Evolutionary conservation across 2,113 vertebrate genomes (phyloP).

Genomic region (Oncorhynchus mykiss): DNA sequence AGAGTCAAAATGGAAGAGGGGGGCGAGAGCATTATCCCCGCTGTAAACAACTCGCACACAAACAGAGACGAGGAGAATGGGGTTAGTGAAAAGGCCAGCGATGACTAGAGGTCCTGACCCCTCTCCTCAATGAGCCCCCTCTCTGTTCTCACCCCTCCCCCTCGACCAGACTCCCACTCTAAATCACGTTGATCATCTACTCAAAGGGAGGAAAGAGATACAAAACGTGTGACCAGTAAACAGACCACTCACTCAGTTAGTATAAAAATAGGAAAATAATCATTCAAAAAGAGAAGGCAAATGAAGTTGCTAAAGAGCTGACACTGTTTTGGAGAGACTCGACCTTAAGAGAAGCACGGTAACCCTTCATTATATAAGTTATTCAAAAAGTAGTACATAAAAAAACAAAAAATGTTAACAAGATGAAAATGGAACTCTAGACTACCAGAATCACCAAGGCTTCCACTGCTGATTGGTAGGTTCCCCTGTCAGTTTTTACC

Average conservation of each 20-base stretch:
- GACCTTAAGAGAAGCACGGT: slow-evolving; percentile 43
- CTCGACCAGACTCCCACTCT: slow-evolving; percentile 34
- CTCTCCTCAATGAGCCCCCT: slow-evolving; percentile 45
- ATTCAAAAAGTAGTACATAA: slow-evolving; percentile 53
- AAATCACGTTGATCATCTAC: slow-evolving; percentile 58
- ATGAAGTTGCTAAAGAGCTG: slow-evolving; percentile 20
- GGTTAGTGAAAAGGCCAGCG: slow-evolving; percentile 73
- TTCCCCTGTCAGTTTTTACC: background rate
- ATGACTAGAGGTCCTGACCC: slow-evolving; percentile 13
- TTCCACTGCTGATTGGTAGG: slow-evolving; percentile 11
- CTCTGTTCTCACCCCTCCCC: slow-evolving; percentile 33
- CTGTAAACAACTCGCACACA: slow-evolving; percentile 65
- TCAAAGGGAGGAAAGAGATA: slow-evolving; percentile 83
- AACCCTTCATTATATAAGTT: slow-evolving; percentile 13
- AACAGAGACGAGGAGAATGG: slow-evolving; percentile 71
- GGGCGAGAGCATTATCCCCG: slow-evolving; percentile 63
- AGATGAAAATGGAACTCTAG: slow-evolving; percentile 35
- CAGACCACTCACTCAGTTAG: slow-evolving; percentile 47
- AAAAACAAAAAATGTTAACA: slow-evolving; percentile 56
- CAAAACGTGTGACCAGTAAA: slow-evolving; percentile 65
- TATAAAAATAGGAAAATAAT: slow-evolving; percentile 21
- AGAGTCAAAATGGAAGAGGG: slow-evolving; percentile 81
- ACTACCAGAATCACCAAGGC: slow-evolving; percentile 6
- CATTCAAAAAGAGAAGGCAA: slow-evolving; percentile 24
- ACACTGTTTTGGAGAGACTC: slow-evolving; percentile 33